These are phyloP conservation scores for Philereme transversata DNA, from an alignment of 2,888 invertebrate species.

Conservation along the genomic window DNA sequence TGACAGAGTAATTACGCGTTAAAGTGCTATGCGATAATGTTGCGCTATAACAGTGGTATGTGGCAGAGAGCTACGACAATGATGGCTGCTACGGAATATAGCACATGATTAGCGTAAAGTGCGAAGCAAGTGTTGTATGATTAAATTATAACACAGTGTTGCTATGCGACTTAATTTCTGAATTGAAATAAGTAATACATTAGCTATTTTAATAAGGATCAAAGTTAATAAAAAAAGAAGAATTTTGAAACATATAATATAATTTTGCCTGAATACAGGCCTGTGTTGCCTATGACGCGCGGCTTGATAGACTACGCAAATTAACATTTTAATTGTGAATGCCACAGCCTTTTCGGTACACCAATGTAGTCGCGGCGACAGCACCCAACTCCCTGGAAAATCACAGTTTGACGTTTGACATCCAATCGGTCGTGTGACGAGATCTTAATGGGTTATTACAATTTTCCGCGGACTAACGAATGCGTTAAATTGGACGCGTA, in stretches of 20 bases:
- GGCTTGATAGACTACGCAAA: slow-evolving; percentile 48
- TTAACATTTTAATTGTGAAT: slow-evolving; percentile 73
- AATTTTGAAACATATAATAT: too few species aligned
- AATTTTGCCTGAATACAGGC: slow-evolving; percentile 4
- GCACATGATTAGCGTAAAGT: neutral
- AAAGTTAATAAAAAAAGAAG: too few species aligned
- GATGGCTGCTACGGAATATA: too few species aligned
- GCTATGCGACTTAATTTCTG: too few species aligned
- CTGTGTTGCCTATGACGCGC: slow-evolving; percentile 36
- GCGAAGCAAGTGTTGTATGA: too few species aligned
- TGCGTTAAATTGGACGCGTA: slow-evolving; percentile 57
- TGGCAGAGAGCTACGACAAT: neutral
- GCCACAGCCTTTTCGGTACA: slow-evolving; percentile 57
- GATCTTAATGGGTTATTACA: slow-evolving; percentile 74
- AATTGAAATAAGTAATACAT: too few species aligned
- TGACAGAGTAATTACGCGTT: neutral
- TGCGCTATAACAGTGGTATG: neutral
- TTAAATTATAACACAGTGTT: neutral
- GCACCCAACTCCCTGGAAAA: slow-evolving; percentile 58
- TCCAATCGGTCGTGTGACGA: slow-evolving; percentile 71
- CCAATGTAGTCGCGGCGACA: slow-evolving; percentile 38
- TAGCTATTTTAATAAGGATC: too few species aligned
- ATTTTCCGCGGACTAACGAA: slow-evolving; percentile 58
- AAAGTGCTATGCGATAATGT: neutral
- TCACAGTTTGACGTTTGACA: slow-evolving; percentile 62